These are phyloP conservation scores for Xiphorhynchus erythropygius DNA, from an alignment of 2,797 vertebrate genomes.

Conservation along the genomic window DNA sequence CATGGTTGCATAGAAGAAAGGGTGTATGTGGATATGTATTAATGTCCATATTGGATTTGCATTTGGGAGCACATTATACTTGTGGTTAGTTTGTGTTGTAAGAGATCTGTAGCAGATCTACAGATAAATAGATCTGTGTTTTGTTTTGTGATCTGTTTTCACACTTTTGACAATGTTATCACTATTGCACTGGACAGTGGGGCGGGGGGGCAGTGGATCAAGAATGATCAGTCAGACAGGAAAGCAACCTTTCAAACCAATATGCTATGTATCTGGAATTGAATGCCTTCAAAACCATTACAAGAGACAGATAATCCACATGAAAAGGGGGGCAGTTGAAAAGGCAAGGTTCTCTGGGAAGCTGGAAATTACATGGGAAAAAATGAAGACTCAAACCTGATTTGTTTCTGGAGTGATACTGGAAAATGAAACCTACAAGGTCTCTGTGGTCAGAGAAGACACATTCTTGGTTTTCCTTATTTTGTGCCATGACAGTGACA, in stretches of 20 bases:
- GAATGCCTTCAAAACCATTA: conserved; percentile 51
- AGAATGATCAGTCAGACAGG: not conserved
- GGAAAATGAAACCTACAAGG: conserved; percentile 52
- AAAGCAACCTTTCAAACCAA: conserved; percentile 34
- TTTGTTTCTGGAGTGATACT: conserved; percentile 45
- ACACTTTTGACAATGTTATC: not conserved
- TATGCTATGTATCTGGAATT: conserved; percentile 36
- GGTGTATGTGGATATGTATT: not conserved
- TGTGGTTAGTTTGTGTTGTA: not conserved
- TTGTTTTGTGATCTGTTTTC: not conserved
- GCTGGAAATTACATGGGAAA: conserved; percentile 39
- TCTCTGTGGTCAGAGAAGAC: conserved; percentile 43
- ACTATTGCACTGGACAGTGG: not conserved
- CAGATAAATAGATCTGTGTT: not conserved
- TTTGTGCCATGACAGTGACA: not conserved
- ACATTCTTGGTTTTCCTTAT: conserved; percentile 40
- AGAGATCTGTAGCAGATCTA: not conserved
- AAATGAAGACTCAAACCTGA: conserved; percentile 27
- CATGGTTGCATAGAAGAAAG: not conserved
- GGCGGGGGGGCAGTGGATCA: not conserved
- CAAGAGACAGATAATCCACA: conserved; percentile 7
- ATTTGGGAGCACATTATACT: not conserved
- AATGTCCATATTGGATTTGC: not conserved
- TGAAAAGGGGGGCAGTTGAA: conserved; percentile 30
- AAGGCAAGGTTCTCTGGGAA: not conserved